Percentiles rank a stretch among this genome's conserved stretches.
Conservation (phyloP, 2,888 invertebrate genomes). For the Campoplex nolae region DNA sequence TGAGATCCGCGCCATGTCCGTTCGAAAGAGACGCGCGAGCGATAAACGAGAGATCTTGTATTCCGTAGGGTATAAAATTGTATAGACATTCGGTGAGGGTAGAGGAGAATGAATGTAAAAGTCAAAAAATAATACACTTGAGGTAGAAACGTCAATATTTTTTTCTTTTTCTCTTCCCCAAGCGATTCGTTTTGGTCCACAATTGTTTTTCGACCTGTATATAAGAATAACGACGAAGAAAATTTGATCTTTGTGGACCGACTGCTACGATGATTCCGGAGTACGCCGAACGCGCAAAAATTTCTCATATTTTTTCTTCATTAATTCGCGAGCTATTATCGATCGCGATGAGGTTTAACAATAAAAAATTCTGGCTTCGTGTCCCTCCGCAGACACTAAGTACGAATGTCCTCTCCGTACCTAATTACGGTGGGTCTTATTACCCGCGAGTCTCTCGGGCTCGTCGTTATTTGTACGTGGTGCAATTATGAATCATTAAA, state of each 20-base stretch:
- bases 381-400: neutral
- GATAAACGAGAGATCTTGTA: constrained; percentile 50
- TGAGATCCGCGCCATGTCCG: constrained; percentile 42
- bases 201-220: neutral
- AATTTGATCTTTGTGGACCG: neutral
- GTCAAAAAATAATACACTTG: constrained; percentile 4
- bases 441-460: neutral
- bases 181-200: neutral
- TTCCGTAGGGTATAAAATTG: constrained; percentile 19
- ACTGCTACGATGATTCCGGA: too few relatives aligned
- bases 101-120: constrained; percentile 18
- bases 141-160: constrained; percentile 19
- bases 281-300: too few relatives aligned
- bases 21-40: constrained; percentile 8
- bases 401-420: constrained; percentile 1
- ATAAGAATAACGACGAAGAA: neutral
- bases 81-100: constrained; percentile 3
- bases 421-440: constrained; percentile 22
- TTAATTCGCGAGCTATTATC: too few relatives aligned
- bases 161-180: neutral
- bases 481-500: constrained; percentile 58
- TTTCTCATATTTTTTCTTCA: too few relatives aligned
- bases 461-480: constrained; percentile 37
- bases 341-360: too few relatives aligned
- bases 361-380: neutral